Percentiles rank a stretch among this genome's conserved stretches.
Conservation (phyloP, 1,140 invertebrate genomes). For the Micrasema minimum region DNA sequence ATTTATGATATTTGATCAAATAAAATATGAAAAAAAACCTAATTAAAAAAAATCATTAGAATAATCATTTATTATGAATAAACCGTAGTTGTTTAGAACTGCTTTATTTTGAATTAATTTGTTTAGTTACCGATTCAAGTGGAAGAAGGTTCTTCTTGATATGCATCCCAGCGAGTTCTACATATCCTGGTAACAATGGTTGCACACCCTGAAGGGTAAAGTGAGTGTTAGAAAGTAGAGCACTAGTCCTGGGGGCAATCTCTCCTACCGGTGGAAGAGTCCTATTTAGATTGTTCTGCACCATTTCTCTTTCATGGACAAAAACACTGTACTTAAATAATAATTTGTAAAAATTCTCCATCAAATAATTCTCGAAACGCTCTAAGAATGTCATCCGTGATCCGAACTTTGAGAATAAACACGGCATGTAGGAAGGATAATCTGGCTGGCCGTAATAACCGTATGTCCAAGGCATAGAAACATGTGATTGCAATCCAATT, state of each 20-base stretch:
- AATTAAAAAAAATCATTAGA: no score
- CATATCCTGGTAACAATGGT: conserved; percentile 67
- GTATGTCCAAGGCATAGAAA: conserved; percentile 68
- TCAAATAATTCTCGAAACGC: conserved; percentile 61
- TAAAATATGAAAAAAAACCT: no score
- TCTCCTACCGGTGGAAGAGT: conserved; percentile 56
- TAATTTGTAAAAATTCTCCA: conserved; percentile 52
- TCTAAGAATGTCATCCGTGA: conserved; percentile 65
- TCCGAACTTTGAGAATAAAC: conserved; percentile 62
- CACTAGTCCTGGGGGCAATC: conserved; percentile 60
- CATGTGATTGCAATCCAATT: conserved; percentile 67
- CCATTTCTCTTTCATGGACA: conserved; percentile 58
- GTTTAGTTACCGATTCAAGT: conserved; percentile 59
- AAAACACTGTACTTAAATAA: conserved; percentile 58
- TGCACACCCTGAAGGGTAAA: conserved; percentile 65
- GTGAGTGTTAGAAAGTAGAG: conserved; percentile 69
- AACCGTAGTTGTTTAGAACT: no score
- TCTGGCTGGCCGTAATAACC: conserved; percentile 65
- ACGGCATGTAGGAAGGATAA: conserved; percentile 67
- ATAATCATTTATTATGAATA: no score
- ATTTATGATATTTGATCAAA: no score
- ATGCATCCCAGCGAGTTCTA: conserved; percentile 70
- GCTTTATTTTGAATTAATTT: no score
- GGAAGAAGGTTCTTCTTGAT: conserved; percentile 62
- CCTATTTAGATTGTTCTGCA: conserved; percentile 54